phyloP scores from a whole-genome alignment of 2,797 vertebrate genomes.

The Halcyon chelicuti region DNA sequence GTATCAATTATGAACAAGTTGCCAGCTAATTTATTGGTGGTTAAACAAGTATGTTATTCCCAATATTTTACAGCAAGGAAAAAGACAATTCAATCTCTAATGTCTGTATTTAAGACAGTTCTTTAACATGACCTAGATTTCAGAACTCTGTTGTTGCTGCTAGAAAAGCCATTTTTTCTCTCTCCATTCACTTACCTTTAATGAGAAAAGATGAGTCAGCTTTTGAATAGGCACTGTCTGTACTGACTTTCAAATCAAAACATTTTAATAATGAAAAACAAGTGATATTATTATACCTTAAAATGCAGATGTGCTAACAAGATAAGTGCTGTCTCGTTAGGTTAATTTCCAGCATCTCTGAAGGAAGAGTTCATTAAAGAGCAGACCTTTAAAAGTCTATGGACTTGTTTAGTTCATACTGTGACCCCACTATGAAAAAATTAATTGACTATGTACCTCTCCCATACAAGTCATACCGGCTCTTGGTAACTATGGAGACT shows the following conservation, averaged over 20 bases:
- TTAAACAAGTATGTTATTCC: background rate
- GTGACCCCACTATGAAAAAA: background rate
- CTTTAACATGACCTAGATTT: conserved; percentile 78
- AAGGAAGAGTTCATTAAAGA: background rate
- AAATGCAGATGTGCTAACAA: conserved; percentile 53
- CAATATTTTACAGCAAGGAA: background rate
- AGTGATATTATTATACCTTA: conserved; percentile 23
- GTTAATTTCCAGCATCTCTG: conserved; percentile 39
- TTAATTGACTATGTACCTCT: background rate
- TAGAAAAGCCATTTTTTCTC: conserved; percentile 65
- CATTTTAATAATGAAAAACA: conserved; percentile 72
- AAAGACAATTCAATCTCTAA: background rate
- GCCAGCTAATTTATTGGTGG: background rate
- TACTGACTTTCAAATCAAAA: conserved; percentile 68
- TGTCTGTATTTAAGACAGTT: conserved; percentile 20
- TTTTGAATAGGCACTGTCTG: conserved; percentile 49
- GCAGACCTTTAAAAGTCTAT: background rate
- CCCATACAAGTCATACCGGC: background rate
- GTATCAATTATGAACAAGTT: background rate
- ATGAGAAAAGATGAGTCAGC: conserved; percentile 75
- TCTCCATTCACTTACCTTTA: conserved; percentile 65
- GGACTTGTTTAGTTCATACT: background rate
- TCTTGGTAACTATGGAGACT: conserved; percentile 17
- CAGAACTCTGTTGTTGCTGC: conserved; percentile 71
- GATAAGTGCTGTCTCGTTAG: conserved; percentile 36